Conservation (phyloP, 2,888 invertebrate species). For the Pegoplata infirma region DNA sequence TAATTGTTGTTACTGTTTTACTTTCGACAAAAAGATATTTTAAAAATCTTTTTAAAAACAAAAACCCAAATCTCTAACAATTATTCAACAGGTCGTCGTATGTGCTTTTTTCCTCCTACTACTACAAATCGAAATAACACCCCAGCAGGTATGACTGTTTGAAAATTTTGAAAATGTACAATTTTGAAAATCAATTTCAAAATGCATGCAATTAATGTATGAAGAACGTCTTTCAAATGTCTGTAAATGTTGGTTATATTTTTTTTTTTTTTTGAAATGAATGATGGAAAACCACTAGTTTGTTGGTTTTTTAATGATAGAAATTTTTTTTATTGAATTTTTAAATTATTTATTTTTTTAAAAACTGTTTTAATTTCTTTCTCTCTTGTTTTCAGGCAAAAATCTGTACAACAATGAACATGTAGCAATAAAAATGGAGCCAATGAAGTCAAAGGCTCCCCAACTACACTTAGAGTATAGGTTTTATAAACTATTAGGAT, state of each 20-base stretch:
- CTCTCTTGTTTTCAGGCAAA: slow-evolving; percentile 95
- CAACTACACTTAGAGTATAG: slow-evolving; percentile 99
- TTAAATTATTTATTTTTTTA: background rate
- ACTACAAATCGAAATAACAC: slow-evolving; percentile 62
- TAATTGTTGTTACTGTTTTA: too few relatives aligned
- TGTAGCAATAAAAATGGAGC: slow-evolving; percentile 99
- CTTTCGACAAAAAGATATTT: background rate
- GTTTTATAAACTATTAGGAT: slow-evolving; percentile 99
- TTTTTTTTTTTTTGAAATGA: slow-evolving; percentile 8
- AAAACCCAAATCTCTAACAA: slow-evolving; percentile 23
- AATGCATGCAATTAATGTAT: slow-evolving; percentile 8
- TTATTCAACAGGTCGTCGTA: slow-evolving; percentile 73
- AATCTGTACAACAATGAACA: slow-evolving; percentile 99
- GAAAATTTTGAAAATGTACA: background rate
- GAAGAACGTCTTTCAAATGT: background rate
- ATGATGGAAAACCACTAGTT: slow-evolving; percentile 19
- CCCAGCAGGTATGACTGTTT: slow-evolving; percentile 65
- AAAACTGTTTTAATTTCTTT: slow-evolving; percentile 64
- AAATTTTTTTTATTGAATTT: background rate
- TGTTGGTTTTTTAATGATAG: slow-evolving; percentile 21
- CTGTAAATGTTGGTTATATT: slow-evolving; percentile 35
- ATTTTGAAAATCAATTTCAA: slow-evolving; percentile 10
- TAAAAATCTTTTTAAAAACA: background rate
- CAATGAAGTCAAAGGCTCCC: slow-evolving; percentile 99
- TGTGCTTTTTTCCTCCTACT: slow-evolving; percentile 71